These are phyloP conservation scores for Nasonia oneida DNA, from an alignment of 2,888 invertebrate species.

Conservation along the genomic window DNA sequence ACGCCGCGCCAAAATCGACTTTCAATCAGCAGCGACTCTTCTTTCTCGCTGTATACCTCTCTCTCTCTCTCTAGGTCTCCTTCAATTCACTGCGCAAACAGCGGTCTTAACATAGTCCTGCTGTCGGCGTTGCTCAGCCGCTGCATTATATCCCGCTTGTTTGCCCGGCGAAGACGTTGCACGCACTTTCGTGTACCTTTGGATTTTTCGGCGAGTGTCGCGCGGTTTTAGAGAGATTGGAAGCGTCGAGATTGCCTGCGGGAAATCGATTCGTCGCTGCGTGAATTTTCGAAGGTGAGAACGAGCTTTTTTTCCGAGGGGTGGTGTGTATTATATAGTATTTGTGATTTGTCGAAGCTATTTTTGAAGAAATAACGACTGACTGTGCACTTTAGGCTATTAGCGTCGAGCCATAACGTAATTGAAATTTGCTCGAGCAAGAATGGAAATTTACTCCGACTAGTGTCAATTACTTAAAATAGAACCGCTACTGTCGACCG, in stretches of 20 bases:
- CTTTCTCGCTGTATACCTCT: neutral
- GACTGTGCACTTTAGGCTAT: neutral
- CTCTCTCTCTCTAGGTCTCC: neutral
- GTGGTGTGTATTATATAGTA: neutral
- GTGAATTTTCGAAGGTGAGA: neutral
- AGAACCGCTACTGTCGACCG: neutral
- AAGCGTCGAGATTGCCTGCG: neutral
- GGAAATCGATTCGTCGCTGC: neutral
- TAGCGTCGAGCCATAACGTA: neutral
- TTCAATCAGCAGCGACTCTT: neutral
- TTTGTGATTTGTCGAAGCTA: neutral
- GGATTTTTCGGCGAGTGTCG: neutral
- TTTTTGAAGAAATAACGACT: neutral
- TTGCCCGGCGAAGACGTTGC: neutral
- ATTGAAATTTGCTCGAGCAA: neutral
- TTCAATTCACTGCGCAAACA: constrained; percentile 23
- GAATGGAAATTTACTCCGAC: constrained; percentile 4
- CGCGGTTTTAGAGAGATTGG: neutral
- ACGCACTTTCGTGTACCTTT: neutral
- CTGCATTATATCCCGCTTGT: constrained; percentile 27
- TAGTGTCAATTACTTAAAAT: constrained; percentile 1
- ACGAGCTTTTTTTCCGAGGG: neutral
- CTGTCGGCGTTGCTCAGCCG: neutral
- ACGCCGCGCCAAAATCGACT: neutral
- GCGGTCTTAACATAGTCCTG: neutral